These are phyloP conservation scores for Limnephilus rhombicus DNA, from an alignment of 2,888 invertebrate genomes.

Conservation along the genomic window DNA sequence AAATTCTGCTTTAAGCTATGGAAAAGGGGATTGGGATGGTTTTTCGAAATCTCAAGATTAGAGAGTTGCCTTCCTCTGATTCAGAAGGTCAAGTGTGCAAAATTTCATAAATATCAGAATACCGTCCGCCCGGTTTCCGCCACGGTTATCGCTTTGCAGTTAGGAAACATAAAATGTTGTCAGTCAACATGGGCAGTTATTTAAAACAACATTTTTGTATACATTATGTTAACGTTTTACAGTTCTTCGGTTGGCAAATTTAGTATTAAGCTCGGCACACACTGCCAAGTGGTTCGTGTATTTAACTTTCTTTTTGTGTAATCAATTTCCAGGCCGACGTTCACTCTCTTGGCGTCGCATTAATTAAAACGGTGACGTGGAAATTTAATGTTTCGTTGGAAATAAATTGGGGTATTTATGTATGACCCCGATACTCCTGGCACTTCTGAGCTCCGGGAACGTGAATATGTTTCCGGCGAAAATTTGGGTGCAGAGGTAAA, in stretches of 20 bases:
- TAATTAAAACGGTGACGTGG: constrained; percentile 26
- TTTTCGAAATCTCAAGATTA: no score
- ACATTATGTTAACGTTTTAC: not conserved
- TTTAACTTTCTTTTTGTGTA: not conserved
- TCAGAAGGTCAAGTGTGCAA: no score
- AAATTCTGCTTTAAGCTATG: no score
- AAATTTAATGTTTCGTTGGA: constrained; percentile 21
- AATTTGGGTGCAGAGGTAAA: not conserved
- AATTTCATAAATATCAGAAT: no score
- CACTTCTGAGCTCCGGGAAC: not conserved
- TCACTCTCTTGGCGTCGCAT: constrained; percentile 26
- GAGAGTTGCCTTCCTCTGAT: no score
- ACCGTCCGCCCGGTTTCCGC: no score
- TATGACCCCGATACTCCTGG: not conserved
- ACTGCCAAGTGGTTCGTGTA: not conserved
- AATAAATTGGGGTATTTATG: constrained; percentile 21
- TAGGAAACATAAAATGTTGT: not conserved
- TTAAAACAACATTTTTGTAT: no score
- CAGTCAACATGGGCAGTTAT: no score
- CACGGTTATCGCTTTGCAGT: not conserved
- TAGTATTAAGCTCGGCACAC: not conserved
- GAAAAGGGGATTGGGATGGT: no score
- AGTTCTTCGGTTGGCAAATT: not conserved
- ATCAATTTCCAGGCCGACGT: constrained; percentile 15
- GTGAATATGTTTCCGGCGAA: not conserved